phyloP scores from a whole-genome alignment of 64 coral and sea anemone species.

The Dendronephthya gigantea region DNA sequence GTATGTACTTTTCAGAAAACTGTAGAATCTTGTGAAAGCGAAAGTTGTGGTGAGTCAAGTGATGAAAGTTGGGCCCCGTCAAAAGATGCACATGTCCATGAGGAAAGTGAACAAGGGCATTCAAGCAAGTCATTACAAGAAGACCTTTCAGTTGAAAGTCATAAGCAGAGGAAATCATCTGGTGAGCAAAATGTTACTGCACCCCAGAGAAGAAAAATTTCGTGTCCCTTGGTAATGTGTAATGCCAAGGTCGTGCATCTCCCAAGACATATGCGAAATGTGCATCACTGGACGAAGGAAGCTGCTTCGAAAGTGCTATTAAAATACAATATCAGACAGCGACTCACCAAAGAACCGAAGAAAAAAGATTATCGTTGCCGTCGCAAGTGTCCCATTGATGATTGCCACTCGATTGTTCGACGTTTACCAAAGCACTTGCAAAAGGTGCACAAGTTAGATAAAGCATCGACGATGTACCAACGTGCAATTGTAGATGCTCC shows the following conservation, averaged over 20 bases:
- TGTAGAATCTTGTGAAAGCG: too few relatives aligned
- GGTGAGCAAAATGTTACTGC: too few relatives aligned
- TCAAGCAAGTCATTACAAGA: too few relatives aligned
- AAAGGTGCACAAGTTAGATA: constrained; percentile 12
- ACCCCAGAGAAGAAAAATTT: too few relatives aligned
- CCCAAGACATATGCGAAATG: constrained; percentile 42
- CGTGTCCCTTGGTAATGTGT: constrained; percentile 35
- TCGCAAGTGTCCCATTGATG: neutral
- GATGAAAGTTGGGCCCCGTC: too few relatives aligned
- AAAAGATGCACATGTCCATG: too few relatives aligned
- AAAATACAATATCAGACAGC: constrained; percentile 22
- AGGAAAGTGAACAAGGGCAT: too few relatives aligned
- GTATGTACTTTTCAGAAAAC: too few relatives aligned
- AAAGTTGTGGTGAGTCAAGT: too few relatives aligned
- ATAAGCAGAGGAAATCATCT: too few relatives aligned
- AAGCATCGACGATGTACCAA: constrained; percentile 1
- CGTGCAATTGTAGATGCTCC: constrained; percentile 21
- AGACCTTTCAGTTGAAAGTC: too few relatives aligned
- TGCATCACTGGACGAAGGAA: constrained; percentile 42
- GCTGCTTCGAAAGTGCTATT: constrained; percentile 25
- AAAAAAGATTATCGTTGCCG: constrained; percentile 15
- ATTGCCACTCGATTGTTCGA: neutral
- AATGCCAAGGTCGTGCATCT: constrained; percentile 42
- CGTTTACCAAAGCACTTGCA: constrained; percentile 12
- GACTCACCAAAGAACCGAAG: neutral